Evolutionary conservation across 2,797 vertebrate species (phyloP).

Genomic region (Pangasius mekongensis): DNA sequence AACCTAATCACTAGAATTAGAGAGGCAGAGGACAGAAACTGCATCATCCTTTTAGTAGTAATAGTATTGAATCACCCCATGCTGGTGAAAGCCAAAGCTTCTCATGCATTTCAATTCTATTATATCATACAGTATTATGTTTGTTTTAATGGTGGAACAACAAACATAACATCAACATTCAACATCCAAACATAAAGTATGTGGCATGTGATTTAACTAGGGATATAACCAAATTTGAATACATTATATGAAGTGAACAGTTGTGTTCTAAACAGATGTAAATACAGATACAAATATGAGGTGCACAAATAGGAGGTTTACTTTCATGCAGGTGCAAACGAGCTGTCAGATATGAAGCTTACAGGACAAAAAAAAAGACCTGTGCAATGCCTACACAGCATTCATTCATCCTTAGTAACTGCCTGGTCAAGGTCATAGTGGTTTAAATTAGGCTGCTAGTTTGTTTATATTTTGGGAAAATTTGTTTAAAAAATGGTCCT

Average conservation of each 20-base stretch:
- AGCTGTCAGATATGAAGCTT: neutral
- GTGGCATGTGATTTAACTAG: neutral
- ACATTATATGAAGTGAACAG: neutral
- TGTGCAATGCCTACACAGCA: neutral
- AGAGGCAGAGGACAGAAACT: neutral
- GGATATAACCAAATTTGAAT: neutral
- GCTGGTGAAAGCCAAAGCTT: conserved; percentile 25
- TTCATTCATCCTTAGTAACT: neutral
- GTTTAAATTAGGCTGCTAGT: neutral
- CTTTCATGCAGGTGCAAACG: neutral
- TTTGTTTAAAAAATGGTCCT: neutral
- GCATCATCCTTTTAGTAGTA: neutral
- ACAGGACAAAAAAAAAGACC: neutral
- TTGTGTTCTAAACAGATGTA: neutral
- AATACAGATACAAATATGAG: neutral
- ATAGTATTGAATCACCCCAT: conserved; percentile 40
- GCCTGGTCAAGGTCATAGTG: neutral
- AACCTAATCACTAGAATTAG: neutral
- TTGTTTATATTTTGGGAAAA: neutral
- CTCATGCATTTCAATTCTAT: neutral
- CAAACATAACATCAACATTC: neutral
- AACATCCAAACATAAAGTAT: neutral
- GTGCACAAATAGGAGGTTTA: neutral
- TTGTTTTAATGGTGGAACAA: neutral
- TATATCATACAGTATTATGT: neutral